Evolutionary conservation across 2,888 invertebrate species (phyloP).

Genomic region (Marasmarcha lunaedactyla): DNA sequence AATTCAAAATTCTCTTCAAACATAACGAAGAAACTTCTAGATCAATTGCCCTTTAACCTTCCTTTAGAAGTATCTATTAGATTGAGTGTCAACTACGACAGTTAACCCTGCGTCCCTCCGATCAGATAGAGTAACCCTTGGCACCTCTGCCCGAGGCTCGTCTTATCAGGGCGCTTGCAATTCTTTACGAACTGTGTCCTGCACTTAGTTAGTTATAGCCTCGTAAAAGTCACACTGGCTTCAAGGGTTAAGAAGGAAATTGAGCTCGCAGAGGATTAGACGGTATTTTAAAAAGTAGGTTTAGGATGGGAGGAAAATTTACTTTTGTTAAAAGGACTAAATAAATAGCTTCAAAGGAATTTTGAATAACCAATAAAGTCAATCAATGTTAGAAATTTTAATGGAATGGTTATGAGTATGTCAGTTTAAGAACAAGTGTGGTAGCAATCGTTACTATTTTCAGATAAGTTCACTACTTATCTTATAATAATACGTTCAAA

Average conservation of each 20-base stretch:
- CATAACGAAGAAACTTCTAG: too few relatives aligned
- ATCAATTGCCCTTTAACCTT: not conserved
- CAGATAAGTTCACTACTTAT: too few relatives aligned
- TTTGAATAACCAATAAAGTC: too few relatives aligned
- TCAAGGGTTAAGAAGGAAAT: not conserved
- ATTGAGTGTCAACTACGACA: not conserved
- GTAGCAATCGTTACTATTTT: too few relatives aligned
- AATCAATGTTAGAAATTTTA: too few relatives aligned
- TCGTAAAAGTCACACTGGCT: not conserved
- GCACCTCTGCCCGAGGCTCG: constrained; percentile 1
- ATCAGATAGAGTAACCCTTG: not conserved
- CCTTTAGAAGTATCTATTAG: not conserved
- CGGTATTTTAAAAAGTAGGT: not conserved
- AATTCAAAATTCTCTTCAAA: too few relatives aligned
- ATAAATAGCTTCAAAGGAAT: too few relatives aligned
- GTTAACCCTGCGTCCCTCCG: not conserved
- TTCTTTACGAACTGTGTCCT: constrained; percentile 1
- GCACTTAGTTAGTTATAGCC: not conserved
- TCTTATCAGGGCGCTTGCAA: not conserved
- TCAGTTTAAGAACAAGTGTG: too few relatives aligned
- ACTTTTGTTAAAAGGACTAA: too few relatives aligned
- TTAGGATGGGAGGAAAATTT: too few relatives aligned
- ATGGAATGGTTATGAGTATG: too few relatives aligned
- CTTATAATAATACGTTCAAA: too few relatives aligned
- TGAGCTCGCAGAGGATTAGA: not conserved